Evolutionary conservation across 2,888 invertebrate genomes (phyloP).

Genomic region (Lycaena phlaeas): DNA sequence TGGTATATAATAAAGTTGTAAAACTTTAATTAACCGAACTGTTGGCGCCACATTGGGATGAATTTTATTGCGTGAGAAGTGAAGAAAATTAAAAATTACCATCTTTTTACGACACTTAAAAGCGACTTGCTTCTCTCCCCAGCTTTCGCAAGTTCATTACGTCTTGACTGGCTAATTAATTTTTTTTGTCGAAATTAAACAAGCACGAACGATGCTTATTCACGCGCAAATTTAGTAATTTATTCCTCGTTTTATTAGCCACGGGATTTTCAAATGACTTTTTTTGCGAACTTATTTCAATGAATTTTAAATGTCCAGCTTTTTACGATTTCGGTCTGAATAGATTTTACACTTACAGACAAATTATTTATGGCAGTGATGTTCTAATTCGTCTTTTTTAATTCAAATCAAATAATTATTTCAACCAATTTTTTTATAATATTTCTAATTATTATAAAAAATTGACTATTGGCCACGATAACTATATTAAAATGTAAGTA

Average conservation of each 20-base stretch:
- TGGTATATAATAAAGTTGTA: too few species aligned
- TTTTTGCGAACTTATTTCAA: conserved; percentile 7
- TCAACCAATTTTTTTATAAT: too few species aligned
- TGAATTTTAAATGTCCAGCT: conserved; percentile 10
- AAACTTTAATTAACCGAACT: conserved; percentile 24
- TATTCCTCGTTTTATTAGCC: conserved; percentile 51
- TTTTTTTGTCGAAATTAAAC: conserved; percentile 49
- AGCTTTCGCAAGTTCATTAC: conserved; percentile 36
- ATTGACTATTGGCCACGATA: too few species aligned
- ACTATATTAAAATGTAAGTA: too few species aligned
- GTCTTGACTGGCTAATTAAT: conserved; percentile 54
- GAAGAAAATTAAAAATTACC: conserved; percentile 27
- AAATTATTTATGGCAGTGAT: not conserved
- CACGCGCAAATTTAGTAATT: conserved; percentile 57
- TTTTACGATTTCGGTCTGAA: conserved; percentile 8
- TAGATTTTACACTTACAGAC: conserved; percentile 5
- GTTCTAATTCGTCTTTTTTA: too few species aligned
- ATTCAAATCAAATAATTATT: too few species aligned
- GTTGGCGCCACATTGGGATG: conserved; percentile 24
- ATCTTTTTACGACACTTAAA: conserved; percentile 32
- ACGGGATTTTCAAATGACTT: conserved; percentile 35
- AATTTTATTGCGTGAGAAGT: conserved; percentile 26
- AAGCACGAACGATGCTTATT: conserved; percentile 37
- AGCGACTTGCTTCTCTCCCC: conserved; percentile 28
- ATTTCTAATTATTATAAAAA: too few species aligned